These are phyloP conservation scores for Drosophila athabasca DNA, from an alignment of 1,140 invertebrate species.

Conservation along the genomic window DNA sequence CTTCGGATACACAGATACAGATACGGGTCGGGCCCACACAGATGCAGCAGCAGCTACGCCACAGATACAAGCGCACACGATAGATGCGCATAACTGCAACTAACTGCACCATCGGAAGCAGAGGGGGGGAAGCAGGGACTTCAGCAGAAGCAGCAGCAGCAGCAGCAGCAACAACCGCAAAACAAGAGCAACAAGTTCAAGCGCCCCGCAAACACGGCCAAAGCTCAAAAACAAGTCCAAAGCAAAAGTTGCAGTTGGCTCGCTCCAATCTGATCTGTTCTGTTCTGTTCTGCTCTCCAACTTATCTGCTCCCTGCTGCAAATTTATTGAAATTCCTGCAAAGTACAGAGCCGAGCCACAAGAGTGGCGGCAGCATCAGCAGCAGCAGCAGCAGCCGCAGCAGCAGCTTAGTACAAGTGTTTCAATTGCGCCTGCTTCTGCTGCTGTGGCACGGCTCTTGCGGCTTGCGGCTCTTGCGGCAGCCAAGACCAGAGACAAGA, in stretches of 20 bases:
- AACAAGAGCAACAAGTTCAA: slow-evolving; percentile 80
- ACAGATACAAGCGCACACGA: slow-evolving; percentile 34
- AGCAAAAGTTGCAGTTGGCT: slow-evolving; percentile 56
- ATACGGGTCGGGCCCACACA: slow-evolving; percentile 1
- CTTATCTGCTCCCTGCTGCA: slow-evolving; percentile 55
- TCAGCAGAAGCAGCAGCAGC: slow-evolving; percentile 20
- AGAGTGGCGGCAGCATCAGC: slow-evolving; percentile 29
- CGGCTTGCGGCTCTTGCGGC: slow-evolving; percentile 24
- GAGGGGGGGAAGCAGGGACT: slow-evolving; percentile 9
- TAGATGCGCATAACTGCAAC: slow-evolving; percentile 78
- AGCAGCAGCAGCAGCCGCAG: too few species aligned
- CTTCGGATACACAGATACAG: slow-evolving; percentile 6
- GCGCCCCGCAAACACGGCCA: slow-evolving; percentile 77
- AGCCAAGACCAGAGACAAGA: slow-evolving; percentile 39
- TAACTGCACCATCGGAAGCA: slow-evolving; percentile 58
- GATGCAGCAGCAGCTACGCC: slow-evolving; percentile 20
- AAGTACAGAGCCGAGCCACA: slow-evolving; percentile 55
- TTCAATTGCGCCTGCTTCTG: slow-evolving; percentile 60
- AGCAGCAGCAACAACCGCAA: slow-evolving; percentile 34
- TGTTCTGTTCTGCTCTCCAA: too few species aligned
- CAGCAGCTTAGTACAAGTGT: slow-evolving; percentile 70
- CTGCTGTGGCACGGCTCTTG: slow-evolving; percentile 21
- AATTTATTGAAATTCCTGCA: slow-evolving; percentile 81
- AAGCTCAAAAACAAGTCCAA: slow-evolving; percentile 71
- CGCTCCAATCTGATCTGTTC: too few species aligned